These are phyloP conservation scores for Drosophila sordidapex DNA, from an alignment of 2,888 invertebrate genomes.

Conservation along the genomic window DNA sequence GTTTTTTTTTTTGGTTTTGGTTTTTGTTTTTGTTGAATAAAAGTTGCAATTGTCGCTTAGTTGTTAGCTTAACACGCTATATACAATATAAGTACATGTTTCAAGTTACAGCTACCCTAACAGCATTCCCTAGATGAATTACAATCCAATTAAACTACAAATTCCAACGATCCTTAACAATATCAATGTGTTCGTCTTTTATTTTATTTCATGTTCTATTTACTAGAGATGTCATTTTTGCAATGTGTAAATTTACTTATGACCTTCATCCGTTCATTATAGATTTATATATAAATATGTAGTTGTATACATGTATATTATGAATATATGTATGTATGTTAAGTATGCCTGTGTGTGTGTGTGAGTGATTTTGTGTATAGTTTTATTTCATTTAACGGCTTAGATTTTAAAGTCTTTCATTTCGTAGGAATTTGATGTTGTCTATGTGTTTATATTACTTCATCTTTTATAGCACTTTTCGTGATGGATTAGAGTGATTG, in stretches of 20 bases:
- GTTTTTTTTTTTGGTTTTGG: neutral
- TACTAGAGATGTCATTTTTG: conserved; percentile 64
- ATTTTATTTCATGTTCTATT: conserved; percentile 2
- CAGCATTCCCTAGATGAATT: conserved; percentile 73
- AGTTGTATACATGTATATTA: conserved; percentile 23
- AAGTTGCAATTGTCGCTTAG: conserved; percentile 19
- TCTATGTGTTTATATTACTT: conserved; percentile 61
- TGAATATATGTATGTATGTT: conserved; percentile 19
- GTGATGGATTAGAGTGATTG: conserved; percentile 62
- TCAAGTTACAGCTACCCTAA: conserved; percentile 73
- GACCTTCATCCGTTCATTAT: conserved; percentile 4
- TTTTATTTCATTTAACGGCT: conserved; percentile 70
- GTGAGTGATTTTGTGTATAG: conserved; percentile 43
- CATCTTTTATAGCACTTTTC: conserved; percentile 61
- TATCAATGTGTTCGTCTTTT: conserved; percentile 55
- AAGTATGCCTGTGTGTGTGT: conserved; percentile 42
- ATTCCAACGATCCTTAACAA: conserved; percentile 78
- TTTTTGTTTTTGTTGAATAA: neutral
- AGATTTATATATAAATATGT: conserved; percentile 29
- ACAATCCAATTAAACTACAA: conserved; percentile 74
- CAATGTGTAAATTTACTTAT: conserved; percentile 65
- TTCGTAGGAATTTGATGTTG: conserved; percentile 83
- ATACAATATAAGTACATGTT: conserved; percentile 73
- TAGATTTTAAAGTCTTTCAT: conserved; percentile 84
- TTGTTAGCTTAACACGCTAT: conserved; percentile 69